Evolutionary conservation across 2,797 vertebrate species (phyloP).

Genomic region (Chaetophractus vellerosus): DNA sequence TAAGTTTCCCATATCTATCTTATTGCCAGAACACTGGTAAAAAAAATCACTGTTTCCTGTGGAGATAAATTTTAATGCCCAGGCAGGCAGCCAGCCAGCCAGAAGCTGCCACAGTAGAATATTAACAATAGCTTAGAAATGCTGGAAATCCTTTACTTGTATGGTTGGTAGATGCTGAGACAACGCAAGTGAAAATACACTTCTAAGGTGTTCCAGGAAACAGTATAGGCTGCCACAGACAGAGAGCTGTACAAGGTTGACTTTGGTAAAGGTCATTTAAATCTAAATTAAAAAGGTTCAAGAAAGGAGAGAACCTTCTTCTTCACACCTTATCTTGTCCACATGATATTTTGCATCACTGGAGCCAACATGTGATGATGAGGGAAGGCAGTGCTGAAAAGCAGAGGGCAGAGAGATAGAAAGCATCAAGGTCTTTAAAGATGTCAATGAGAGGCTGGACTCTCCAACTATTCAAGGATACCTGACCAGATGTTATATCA

Average conservation of each 20-base stretch:
- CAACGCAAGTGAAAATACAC: not conserved
- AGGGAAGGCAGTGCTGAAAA: not conserved
- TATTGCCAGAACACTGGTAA: constrained; percentile 19
- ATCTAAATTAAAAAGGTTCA: not conserved
- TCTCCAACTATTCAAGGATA: too few species aligned
- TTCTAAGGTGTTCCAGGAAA: not conserved
- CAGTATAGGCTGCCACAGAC: not conserved
- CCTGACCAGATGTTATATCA: fast-evolving
- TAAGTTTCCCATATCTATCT: not conserved
- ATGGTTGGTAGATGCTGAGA: not conserved
- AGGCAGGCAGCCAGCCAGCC: not conserved
- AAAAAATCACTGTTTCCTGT: constrained; percentile 23
- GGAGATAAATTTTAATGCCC: not conserved
- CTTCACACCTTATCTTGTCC: not conserved
- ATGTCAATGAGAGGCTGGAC: fast-evolving
- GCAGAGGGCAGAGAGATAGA: not conserved
- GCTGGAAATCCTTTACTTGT: not conserved
- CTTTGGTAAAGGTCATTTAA: constrained; percentile 46
- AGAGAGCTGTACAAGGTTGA: not conserved
- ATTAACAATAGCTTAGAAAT: not conserved
- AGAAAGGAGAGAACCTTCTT: not conserved
- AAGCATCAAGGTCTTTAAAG: not conserved
- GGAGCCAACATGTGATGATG: fast-evolving
- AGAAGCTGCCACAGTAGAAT: not conserved
- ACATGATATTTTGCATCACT: not conserved